Percentiles rank a stretch among this genome's conserved stretches.
These are phyloP conservation scores for Drosophila peninsularis DNA, from an alignment of 2,888 invertebrate genomes.

Conservation along the genomic window DNA sequence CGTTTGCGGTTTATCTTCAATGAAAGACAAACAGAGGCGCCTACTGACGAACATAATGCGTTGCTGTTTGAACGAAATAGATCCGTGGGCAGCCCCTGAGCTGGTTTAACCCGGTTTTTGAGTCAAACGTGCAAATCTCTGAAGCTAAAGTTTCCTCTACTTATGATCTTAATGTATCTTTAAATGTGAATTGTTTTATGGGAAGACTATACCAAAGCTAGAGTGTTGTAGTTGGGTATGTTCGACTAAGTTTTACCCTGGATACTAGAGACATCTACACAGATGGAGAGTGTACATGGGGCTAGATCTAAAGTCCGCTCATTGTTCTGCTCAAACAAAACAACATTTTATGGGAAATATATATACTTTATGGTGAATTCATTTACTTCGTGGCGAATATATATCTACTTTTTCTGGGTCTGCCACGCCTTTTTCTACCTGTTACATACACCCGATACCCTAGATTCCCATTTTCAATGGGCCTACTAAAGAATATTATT, in stretches of 20 bases:
- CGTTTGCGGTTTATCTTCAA: constrained; percentile 59
- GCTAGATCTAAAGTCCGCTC: no score
- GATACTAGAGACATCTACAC: no score
- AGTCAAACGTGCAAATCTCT: constrained; percentile 20
- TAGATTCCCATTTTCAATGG: neutral
- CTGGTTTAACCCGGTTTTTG: constrained; percentile 18
- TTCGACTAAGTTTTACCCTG: no score
- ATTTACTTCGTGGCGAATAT: no score
- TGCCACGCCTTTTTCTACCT: no score
- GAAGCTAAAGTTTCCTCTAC: neutral
- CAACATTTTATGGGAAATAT: no score
- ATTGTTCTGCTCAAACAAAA: no score
- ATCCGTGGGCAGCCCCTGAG: constrained; percentile 27
- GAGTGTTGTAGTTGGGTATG: neutral
- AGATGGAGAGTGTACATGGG: no score
- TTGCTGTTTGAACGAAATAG: constrained; percentile 3
- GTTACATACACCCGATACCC: no score
- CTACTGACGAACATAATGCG: constrained; percentile 10
- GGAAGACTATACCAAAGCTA: neutral
- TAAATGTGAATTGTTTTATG: neutral
- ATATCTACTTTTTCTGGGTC: no score
- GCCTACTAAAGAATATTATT: neutral
- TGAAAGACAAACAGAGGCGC: constrained; percentile 42
- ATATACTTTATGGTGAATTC: neutral
- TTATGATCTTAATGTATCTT: neutral